phyloP scores from a whole-genome alignment of 2,797 vertebrate species.

The Naso thynnoides region DNA sequence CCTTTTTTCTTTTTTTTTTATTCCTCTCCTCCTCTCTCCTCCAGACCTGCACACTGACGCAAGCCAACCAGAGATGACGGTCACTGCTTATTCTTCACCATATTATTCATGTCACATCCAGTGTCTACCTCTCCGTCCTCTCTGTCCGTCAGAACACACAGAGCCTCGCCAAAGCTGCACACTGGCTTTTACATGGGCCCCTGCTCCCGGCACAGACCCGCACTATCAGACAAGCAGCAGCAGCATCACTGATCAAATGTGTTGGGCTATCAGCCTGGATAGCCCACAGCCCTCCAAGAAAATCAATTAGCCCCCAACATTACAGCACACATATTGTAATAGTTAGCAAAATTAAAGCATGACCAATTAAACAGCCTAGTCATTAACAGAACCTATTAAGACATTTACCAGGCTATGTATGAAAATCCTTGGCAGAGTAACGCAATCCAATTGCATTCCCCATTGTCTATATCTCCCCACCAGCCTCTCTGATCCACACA shows the following conservation, averaged over 20 bases:
- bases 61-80: slow-evolving; percentile 77
- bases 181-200: slow-evolving; percentile 64
- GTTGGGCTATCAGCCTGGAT: slow-evolving; percentile 64
- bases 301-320: slow-evolving; percentile 75
- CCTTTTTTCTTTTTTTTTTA: neutral
- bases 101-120: slow-evolving; percentile 85
- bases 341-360: slow-evolving; percentile 71
- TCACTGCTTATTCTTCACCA: slow-evolving; percentile 75
- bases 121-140: slow-evolving; percentile 77
- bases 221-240: slow-evolving; percentile 75
- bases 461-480: slow-evolving; percentile 75
- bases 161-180: slow-evolving; percentile 40
- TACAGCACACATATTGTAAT: slow-evolving; percentile 55
- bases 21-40: slow-evolving; percentile 40
- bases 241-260: slow-evolving; percentile 76
- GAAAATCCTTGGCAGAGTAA: slow-evolving; percentile 81
- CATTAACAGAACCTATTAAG: slow-evolving; percentile 74
- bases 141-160: slow-evolving; percentile 64
- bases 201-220: slow-evolving; percentile 64
- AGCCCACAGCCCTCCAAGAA: slow-evolving; percentile 71
- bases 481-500: slow-evolving; percentile 76
- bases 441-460: slow-evolving; percentile 79
- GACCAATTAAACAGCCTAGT: slow-evolving; percentile 75
- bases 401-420: slow-evolving; percentile 78
- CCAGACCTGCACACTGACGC: slow-evolving; percentile 78